Evolutionary conservation across 2,113 vertebrate species (phyloP).

Genomic region (Hymenochirus boettgeri): DNA sequence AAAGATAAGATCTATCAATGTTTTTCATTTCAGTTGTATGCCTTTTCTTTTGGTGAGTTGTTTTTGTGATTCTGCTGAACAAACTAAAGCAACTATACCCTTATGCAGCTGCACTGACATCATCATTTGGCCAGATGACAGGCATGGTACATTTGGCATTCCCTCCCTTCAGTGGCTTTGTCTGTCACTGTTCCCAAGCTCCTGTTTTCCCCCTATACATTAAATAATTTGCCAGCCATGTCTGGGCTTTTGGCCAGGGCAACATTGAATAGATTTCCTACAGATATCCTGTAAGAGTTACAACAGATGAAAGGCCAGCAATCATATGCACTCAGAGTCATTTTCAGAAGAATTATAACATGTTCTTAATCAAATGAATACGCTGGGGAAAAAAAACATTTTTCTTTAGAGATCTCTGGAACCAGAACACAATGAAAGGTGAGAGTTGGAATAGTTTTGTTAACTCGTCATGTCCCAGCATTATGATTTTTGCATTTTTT

Average conservation of each 20-base stretch:
- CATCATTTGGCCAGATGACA: slow-evolving; percentile 27
- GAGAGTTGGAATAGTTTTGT: too few species aligned
- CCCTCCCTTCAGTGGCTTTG: slow-evolving; percentile 23
- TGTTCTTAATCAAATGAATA: slow-evolving; percentile 28
- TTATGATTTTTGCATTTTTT: too few species aligned
- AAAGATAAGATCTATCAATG: too few species aligned
- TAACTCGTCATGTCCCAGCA: too few species aligned
- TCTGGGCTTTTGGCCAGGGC: slow-evolving; percentile 27
- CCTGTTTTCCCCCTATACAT: slow-evolving; percentile 16
- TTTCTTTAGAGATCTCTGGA: too few species aligned
- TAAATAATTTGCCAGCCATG: slow-evolving; percentile 37
- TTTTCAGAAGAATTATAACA: not conserved
- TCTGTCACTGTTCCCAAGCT: slow-evolving; percentile 18
- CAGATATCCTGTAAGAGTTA: slow-evolving; percentile 32
- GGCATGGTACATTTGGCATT: slow-evolving; percentile 29
- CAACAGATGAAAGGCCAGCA: slow-evolving; percentile 28
- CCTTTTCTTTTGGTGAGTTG: slow-evolving; percentile 11
- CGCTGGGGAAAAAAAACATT: slow-evolving; percentile 1
- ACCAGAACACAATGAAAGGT: too few species aligned
- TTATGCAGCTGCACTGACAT: slow-evolving; percentile 38
- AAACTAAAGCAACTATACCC: slow-evolving; percentile 1
- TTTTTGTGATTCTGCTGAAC: slow-evolving; percentile 25
- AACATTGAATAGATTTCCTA: slow-evolving; percentile 26
- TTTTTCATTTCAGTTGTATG: not conserved
- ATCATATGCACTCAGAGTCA: slow-evolving; percentile 33